phyloP scores from a whole-genome alignment of 2,888 invertebrate genomes.

The Metacarcinus magister region DNA sequence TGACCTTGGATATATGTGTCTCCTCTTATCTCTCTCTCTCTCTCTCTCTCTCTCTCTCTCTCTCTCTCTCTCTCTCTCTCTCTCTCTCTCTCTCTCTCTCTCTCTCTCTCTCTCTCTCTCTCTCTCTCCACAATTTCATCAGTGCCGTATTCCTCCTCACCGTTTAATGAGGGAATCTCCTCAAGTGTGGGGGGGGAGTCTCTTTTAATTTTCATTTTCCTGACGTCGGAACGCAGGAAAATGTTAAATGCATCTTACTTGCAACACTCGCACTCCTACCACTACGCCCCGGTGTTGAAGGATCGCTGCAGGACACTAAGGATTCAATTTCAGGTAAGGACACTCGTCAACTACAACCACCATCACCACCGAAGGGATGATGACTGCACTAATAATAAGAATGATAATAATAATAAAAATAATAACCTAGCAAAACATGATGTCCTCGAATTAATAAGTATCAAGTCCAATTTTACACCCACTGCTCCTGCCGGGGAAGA shows the following conservation, averaged over 20 bases:
- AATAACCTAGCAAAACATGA: too few relatives aligned
- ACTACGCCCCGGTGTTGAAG: background rate
- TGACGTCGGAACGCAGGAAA: background rate
- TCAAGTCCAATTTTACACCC: too few relatives aligned
- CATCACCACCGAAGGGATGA: background rate
- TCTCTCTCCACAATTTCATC: background rate
- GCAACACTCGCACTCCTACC: background rate
- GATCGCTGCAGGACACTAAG: background rate
- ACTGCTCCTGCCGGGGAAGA: too few relatives aligned
- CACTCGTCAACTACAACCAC: background rate
- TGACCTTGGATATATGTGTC: background rate
- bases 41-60: background rate
- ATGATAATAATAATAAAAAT: too few relatives aligned
- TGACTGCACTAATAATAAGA: too few relatives aligned
- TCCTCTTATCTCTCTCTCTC: background rate
- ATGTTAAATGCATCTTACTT: background rate
- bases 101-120: conserved; percentile 27
- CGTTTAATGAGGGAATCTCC: conserved; percentile 21
- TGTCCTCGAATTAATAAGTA: too few relatives aligned
- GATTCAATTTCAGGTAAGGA: background rate
- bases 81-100: background rate
- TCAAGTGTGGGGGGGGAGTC: conserved; percentile 32
- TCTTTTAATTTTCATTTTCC: background rate
- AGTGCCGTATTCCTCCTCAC: background rate
- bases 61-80: background rate